Percentiles rank a stretch among this genome's conserved stretches.
Conservation (phyloP, 1,140 invertebrate genomes). For the Penaeus vannamei region DNA sequence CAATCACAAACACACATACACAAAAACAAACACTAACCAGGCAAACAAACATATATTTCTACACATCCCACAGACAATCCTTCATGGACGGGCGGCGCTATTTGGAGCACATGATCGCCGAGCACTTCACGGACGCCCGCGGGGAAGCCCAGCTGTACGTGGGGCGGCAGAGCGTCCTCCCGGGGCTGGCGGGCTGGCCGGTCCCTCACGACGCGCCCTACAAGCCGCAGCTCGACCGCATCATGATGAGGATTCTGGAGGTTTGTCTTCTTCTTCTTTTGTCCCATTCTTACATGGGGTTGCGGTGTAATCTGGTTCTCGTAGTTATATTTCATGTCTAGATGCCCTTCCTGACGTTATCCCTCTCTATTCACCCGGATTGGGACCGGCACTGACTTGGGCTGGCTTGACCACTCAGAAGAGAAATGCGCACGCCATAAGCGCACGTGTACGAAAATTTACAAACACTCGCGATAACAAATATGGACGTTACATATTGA, state of each 20-base stretch:
- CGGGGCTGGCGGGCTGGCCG: constrained; percentile 11
- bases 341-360: too few relatives aligned
- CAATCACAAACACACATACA: neutral
- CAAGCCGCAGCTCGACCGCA: neutral
- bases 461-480: too few relatives aligned
- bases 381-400: too few relatives aligned
- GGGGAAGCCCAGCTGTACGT: constrained; percentile 19
- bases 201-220: constrained; percentile 30
- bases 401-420: too few relatives aligned
- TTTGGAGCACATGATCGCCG: constrained; percentile 31
- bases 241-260: neutral
- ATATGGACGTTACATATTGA: too few relatives aligned
- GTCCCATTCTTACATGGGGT: too few relatives aligned
- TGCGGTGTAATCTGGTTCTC: too few relatives aligned
- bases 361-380: too few relatives aligned
- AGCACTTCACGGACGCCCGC: constrained; percentile 22
- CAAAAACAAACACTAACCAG: neutral
- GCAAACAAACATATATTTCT: too few relatives aligned
- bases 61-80: neutral
- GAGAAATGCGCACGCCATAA: too few relatives aligned
- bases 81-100: constrained; percentile 16
- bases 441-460: too few relatives aligned
- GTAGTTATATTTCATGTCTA: too few relatives aligned
- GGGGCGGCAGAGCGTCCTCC: neutral
- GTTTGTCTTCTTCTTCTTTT: neutral